These are phyloP conservation scores for Megalops cyprinoides DNA, from an alignment of 2,797 vertebrate species.

Conservation along the genomic window DNA sequence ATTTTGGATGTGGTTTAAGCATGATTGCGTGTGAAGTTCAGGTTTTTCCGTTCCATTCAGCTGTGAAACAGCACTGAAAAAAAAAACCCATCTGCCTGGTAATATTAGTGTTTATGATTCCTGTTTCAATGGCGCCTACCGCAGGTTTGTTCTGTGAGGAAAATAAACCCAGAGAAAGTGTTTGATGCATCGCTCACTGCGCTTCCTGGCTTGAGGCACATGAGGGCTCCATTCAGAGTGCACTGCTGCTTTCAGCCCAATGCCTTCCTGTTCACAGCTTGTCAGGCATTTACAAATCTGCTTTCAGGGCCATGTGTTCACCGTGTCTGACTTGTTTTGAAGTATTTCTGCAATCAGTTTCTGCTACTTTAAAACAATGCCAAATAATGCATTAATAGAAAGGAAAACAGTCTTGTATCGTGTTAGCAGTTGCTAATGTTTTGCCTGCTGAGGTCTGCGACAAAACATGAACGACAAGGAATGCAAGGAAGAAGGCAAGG, in stretches of 20 bases:
- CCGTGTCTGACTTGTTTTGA: too few relatives aligned
- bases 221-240: background rate
- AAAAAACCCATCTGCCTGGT: background rate
- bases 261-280: too few relatives aligned
- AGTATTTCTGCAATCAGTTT: too few relatives aligned
- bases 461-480: background rate
- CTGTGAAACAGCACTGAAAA: background rate
- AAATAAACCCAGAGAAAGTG: background rate
- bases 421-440: too few relatives aligned
- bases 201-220: background rate
- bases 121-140: too few relatives aligned
- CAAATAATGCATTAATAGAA: too few relatives aligned
- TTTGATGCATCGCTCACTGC: background rate
- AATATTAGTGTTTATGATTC: background rate
- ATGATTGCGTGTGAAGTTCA: background rate
- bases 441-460: too few relatives aligned
- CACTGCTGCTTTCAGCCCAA: background rate
- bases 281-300: too few relatives aligned
- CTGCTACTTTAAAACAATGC: too few relatives aligned
- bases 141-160: background rate
- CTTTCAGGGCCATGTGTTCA: too few relatives aligned
- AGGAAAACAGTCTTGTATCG: too few relatives aligned
- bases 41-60: background rate
- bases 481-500: background rate
- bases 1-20: background rate